Evolutionary conservation across 2,113 vertebrate genomes (phyloP).

Genomic region (Burhinus oedicnemus): DNA sequence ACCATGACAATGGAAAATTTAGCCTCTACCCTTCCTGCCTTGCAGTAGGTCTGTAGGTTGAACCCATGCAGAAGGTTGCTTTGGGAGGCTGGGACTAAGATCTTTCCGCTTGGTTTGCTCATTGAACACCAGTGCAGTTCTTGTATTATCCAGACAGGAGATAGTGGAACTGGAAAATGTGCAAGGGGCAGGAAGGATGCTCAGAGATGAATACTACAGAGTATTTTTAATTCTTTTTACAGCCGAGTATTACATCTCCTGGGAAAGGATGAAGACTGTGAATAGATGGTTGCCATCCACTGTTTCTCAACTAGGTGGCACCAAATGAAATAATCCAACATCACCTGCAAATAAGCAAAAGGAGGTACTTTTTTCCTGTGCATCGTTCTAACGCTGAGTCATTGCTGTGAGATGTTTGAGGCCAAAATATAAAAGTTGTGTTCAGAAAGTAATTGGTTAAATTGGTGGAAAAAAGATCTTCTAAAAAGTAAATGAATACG

Average conservation of each 20-base stretch:
- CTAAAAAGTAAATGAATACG: fast-evolving
- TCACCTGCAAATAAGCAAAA: neutral
- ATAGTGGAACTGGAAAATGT: neutral
- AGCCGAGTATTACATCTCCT: neutral
- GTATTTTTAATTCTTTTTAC: neutral
- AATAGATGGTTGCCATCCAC: neutral
- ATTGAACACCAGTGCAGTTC: neutral
- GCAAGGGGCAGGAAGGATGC: neutral
- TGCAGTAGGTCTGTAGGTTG: neutral
- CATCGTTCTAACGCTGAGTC: neutral
- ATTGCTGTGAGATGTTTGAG: neutral
- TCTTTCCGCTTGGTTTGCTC: neutral
- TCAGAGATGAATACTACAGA: neutral
- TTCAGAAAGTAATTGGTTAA: neutral
- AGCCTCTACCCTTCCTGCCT: neutral
- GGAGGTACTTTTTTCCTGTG: neutral
- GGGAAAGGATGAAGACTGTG: neutral
- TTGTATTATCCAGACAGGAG: neutral
- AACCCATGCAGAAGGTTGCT: neutral
- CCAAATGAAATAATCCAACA: neutral
- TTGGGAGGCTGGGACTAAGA: neutral
- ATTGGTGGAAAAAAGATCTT: neutral
- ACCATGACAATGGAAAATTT: neutral
- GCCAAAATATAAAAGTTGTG: neutral
- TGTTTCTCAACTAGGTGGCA: slow-evolving; percentile 44